These are phyloP conservation scores for Orthonyx spaldingii DNA, from an alignment of 2,113 vertebrate genomes.

Conservation along the genomic window DNA sequence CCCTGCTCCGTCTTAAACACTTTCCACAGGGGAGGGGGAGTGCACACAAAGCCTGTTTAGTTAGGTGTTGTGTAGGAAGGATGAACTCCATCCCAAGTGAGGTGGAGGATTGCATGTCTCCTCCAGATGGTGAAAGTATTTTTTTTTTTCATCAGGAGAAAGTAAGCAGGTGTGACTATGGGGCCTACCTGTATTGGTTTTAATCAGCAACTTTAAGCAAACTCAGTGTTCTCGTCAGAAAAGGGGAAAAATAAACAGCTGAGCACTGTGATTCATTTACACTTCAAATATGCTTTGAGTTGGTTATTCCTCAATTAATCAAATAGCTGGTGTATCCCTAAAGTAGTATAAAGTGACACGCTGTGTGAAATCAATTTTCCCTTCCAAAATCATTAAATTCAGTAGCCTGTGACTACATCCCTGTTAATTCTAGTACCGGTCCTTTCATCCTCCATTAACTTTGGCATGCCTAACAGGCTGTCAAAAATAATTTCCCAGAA, in stretches of 20 bases:
- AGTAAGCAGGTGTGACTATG: slow-evolving; percentile 58
- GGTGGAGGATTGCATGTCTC: neutral
- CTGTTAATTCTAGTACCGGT: slow-evolving; percentile 75
- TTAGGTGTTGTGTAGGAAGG: neutral
- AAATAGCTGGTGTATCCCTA: slow-evolving; percentile 82
- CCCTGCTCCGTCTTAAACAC: neutral
- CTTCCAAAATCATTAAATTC: slow-evolving; percentile 84
- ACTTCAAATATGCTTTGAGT: slow-evolving; percentile 83
- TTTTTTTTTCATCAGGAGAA: neutral
- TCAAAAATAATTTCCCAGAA: slow-evolving; percentile 83
- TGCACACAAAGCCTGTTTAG: neutral
- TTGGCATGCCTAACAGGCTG: slow-evolving; percentile 80
- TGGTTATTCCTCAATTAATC: slow-evolving; percentile 84
- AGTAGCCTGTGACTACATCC: slow-evolving; percentile 76
- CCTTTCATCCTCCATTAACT: slow-evolving; percentile 88
- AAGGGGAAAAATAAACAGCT: slow-evolving; percentile 76
- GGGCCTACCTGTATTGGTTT: slow-evolving; percentile 54
- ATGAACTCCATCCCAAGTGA: neutral
- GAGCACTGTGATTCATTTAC: slow-evolving; percentile 78
- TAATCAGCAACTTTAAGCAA: slow-evolving; percentile 73
- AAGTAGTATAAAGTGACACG: slow-evolving; percentile 84
- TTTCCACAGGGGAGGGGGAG: neutral
- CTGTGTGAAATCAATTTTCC: slow-evolving; percentile 85
- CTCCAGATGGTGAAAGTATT: neutral
- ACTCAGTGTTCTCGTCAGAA: slow-evolving; percentile 64